Percentiles rank a stretch among this genome's conserved stretches.
These are phyloP conservation scores for Sebastes elongatus DNA, from an alignment of 2,797 vertebrate genomes.

Conservation along the genomic window DNA sequence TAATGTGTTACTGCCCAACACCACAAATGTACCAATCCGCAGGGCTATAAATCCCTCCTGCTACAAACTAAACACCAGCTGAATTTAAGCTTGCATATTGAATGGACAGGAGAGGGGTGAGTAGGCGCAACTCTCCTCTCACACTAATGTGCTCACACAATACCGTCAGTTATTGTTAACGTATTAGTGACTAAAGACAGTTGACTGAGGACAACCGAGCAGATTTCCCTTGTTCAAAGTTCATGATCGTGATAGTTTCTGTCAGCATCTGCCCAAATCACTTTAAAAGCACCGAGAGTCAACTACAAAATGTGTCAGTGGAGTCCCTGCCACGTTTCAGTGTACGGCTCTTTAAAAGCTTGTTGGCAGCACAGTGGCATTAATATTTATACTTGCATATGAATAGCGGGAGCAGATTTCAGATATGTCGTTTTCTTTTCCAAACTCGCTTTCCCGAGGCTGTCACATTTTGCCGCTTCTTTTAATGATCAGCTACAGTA, in stretches of 20 bases:
- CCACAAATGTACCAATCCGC: background rate
- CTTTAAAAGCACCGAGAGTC: background rate
- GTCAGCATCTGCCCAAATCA: conserved; percentile 36
- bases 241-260: conserved; percentile 22
- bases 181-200: background rate
- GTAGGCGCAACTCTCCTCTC: background rate
- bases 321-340: conserved; percentile 7
- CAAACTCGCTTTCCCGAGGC: background rate
- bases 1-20: background rate
- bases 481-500: conserved; percentile 16
- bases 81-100: background rate
- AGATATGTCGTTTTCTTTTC: background rate
- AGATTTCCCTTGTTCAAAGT: conserved; percentile 2
- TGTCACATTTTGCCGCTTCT: background rate
- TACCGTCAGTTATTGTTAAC: conserved; percentile 23
- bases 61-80: background rate
- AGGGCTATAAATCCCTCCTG: background rate
- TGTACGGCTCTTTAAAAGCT: conserved; percentile 26
- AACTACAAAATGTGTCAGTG: conserved; percentile 1
- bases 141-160: conserved; percentile 4
- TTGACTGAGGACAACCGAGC: background rate
- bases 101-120: background rate
- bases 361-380: conserved; percentile 35
- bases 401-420: conserved; percentile 18
- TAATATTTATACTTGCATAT: conserved; percentile 50